phyloP scores from a whole-genome alignment of 2,888 invertebrate genomes.

The Eupithecia dodoneata region DNA sequence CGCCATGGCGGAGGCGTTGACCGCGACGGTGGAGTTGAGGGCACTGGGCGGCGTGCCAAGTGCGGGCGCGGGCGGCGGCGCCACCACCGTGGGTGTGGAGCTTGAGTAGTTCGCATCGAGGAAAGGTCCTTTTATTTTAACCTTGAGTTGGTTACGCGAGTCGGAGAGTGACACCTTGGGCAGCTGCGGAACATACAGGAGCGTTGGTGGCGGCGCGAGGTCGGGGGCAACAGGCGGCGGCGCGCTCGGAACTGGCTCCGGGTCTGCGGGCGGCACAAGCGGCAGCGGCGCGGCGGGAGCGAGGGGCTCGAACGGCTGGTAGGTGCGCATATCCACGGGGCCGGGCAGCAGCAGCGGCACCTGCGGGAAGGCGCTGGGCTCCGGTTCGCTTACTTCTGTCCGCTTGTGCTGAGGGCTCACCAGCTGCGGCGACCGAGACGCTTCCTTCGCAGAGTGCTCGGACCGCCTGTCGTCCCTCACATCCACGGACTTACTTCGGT shows the following conservation, averaged over 20 bases:
- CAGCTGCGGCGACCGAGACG: slow-evolving; percentile 84
- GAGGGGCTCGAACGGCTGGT: slow-evolving; percentile 87
- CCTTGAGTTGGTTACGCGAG: slow-evolving; percentile 93
- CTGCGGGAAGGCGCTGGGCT: slow-evolving; percentile 72
- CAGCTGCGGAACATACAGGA: slow-evolving; percentile 60
- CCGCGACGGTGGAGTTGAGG: slow-evolving; percentile 69
- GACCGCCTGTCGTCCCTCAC: slow-evolving; percentile 85
- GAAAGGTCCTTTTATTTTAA: slow-evolving; percentile 95
- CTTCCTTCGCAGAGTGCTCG: slow-evolving; percentile 81
- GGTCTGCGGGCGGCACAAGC: slow-evolving; percentile 86
- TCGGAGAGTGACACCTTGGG: slow-evolving; percentile 91
- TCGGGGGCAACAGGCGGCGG: slow-evolving; percentile 56
- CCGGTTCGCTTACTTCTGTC: slow-evolving; percentile 60
- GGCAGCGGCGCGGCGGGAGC: slow-evolving; percentile 66
- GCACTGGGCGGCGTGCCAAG: slow-evolving; percentile 67
- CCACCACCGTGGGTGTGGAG: slow-evolving; percentile 84
- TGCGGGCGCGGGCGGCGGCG: slow-evolving; percentile 71
- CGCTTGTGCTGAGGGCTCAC: slow-evolving; percentile 77
- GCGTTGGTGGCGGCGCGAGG: slow-evolving; percentile 49
- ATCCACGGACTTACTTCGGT: slow-evolving; percentile 90
- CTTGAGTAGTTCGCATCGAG: slow-evolving; percentile 90
- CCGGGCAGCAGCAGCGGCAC: slow-evolving; percentile 91
- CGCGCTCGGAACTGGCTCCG: slow-evolving; percentile 73
- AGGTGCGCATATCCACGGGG: slow-evolving; percentile 95
- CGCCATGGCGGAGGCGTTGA: slow-evolving; percentile 70